phyloP scores from a whole-genome alignment of 2,797 vertebrate species.

The Salmo trutta region DNA sequence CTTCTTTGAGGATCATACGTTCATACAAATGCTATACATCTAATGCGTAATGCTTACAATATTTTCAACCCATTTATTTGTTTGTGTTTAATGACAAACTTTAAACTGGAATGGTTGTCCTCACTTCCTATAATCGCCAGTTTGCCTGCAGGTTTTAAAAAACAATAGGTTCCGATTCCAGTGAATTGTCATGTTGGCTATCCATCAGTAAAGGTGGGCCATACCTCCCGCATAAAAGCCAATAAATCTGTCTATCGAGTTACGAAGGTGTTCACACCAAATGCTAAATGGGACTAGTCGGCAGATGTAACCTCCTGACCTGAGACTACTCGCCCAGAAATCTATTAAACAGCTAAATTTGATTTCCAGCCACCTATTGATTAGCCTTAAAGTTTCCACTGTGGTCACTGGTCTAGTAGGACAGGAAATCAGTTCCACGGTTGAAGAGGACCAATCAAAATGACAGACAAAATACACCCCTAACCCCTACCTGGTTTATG shows the following conservation, averaged over 20 bases:
- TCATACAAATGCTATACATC: not conserved
- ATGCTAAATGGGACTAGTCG: constrained; percentile 13
- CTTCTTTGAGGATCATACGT: not conserved
- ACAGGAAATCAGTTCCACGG: constrained; percentile 22
- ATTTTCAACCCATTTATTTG: not conserved
- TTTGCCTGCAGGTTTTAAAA: not conserved
- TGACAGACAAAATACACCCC: constrained; percentile 27
- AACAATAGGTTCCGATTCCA: constrained; percentile 16
- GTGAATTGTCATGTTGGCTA: constrained; percentile 29
- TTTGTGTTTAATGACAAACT: not conserved
- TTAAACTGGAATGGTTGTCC: not conserved
- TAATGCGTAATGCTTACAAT: not conserved
- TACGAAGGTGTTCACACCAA: constrained; percentile 43
- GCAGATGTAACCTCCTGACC: constrained; percentile 42
- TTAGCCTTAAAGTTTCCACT: constrained; percentile 29
- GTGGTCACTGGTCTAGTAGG: not conserved
- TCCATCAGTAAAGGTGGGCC: constrained; percentile 33
- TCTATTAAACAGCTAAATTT: constrained; percentile 36
- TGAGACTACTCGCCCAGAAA: constrained; percentile 43
- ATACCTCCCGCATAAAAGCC: constrained; percentile 15
- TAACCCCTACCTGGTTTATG: constrained; percentile 31
- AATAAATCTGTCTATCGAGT: constrained; percentile 59
- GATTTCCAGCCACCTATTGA: constrained; percentile 40
- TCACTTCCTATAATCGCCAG: not conserved
- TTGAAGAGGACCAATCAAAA: constrained; percentile 17